Base-by-base conservation (phyloP, 2,888 invertebrate genomes). In the Gymnosoma rotundatum region DNA sequence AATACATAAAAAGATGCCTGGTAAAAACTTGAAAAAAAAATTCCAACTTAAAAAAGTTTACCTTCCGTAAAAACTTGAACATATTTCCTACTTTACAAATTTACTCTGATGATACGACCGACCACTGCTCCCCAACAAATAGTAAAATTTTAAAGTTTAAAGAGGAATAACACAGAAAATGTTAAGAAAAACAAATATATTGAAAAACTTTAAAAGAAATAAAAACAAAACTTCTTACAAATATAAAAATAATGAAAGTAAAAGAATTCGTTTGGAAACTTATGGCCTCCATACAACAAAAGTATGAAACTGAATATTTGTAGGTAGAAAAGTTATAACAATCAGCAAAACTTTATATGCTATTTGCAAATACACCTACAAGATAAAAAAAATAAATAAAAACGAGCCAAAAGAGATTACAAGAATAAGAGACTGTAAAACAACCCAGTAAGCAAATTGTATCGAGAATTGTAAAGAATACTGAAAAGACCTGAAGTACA, bases 41-140 rank as follows among this genome's bases (percentile, higher is more conserved):
- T 64, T 12, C 1, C 42, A 73, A 63, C 14, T 3, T 48, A 60
- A 18, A 54, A 78, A 83, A 75, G 64, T 85, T 58, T 76, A 69
- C 32, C 66, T 85, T 80, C 73, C 79, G 79, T 58, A 18, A 63
- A 83, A 83, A 83, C 79, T 82, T 75, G 67, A 78, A 70, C 75
- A 79, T 66, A 79, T 70, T 82, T 81, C 74, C 69, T 74, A 60
- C 69, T 78, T 78, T 75, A 74, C 54, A 79, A 79, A 75, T 83
- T 72, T 83, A 61, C 79, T 83, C 67, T 67, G 64, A 50, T 63
- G 72, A 61, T 79, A 48, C 70, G 38, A 52, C 36, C 70, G 38
- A 52, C 21, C 36, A 50, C 36, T 50, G 7, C 66, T n/a, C 58
- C 14, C 20, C 42, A 16, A 12, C 18, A 61, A 48, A 45, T 21